Evolutionary conservation across 2,113 vertebrate species (phyloP).

Genomic region (Syngnathus typhle): DNA sequence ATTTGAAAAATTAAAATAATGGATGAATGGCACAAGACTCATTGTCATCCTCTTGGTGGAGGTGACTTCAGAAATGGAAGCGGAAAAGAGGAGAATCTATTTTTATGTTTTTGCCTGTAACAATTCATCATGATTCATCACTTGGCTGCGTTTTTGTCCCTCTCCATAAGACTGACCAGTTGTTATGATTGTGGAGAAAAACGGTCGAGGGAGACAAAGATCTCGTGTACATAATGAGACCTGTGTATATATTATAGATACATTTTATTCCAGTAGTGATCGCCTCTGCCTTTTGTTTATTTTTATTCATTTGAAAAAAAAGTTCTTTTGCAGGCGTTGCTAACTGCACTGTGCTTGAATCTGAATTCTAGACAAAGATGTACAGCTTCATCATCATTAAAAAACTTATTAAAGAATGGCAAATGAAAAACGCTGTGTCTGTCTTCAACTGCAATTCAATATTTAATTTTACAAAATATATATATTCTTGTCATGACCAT

Average conservation of each 20-base stretch:
- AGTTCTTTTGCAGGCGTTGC: slow-evolving; percentile 72
- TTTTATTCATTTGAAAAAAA: slow-evolving; percentile 18
- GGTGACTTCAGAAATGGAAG: slow-evolving; percentile 28
- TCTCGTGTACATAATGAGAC: slow-evolving; percentile 72
- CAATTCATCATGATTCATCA: not conserved
- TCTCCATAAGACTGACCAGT: slow-evolving; percentile 38
- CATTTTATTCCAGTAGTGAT: slow-evolving; percentile 60
- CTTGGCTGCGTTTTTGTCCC: slow-evolving; percentile 17
- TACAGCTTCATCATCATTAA: slow-evolving; percentile 68
- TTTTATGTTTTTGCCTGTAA: slow-evolving; percentile 60
- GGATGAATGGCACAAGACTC: not conserved
- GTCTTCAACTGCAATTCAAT: slow-evolving; percentile 25
- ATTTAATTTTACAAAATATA: too few relatives aligned
- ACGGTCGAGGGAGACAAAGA: slow-evolving; percentile 51
- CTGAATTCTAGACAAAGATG: slow-evolving; percentile 72
- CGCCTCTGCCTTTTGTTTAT: slow-evolving; percentile 69
- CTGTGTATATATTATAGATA: slow-evolving; percentile 70
- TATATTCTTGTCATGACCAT: too few relatives aligned
- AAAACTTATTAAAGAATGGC: slow-evolving; percentile 58
- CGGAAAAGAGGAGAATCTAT: slow-evolving; percentile 60
- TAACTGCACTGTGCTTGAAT: slow-evolving; percentile 79
- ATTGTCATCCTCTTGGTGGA: not conserved
- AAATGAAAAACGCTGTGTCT: slow-evolving; percentile 26
- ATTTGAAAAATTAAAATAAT: not conserved
- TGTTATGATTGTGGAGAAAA: slow-evolving; percentile 61